Base-by-base conservation (phyloP, 2,113 vertebrate genomes). In the Misgurnus mizolepis region DNA sequence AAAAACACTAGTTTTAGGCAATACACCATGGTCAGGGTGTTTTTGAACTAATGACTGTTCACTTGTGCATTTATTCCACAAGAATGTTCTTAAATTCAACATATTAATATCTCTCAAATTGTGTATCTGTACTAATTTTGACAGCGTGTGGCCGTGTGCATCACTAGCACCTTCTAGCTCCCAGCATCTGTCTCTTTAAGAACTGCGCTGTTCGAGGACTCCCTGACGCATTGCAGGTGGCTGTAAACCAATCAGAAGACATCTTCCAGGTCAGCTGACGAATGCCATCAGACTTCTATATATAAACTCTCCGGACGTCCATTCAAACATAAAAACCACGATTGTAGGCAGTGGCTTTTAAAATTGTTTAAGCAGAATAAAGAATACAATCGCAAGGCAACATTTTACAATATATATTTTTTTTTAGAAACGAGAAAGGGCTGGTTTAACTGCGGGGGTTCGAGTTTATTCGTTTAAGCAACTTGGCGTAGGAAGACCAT, bases 151-250 rank as follows among this genome's bases (percentile, higher is more conserved):
- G 45, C 22, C n/a, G 41, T 61, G 41, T 75, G 39, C n/a, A 34
- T 58, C 58, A 17, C 72, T 61, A 17, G 1, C 50, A 41, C 22
- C 7, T 50, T 9, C 50, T 15, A 34, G 3, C 40, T 41, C n/a
- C 3, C 2, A 40, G 47, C 34, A 27, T 66, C 49, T 86, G 81
- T 86, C n/a, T 50, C 83, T 88, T 86, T 88, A 85, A 86, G 64
- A 76, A 34, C 77, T 43, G 75, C 80, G 34, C 82, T 79, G 76
- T 50, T 56, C 56, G 45, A 80, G 82, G 78, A 80, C 85, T 84
- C 85, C 86, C 85, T 87, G 89, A 89, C 89, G 89, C 89, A 90
- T 89, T 89, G 89, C 89, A 89, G 89, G 88, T 87, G 86, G 86
- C 82, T 65, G 68, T 40, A 2, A 61, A 80, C 89, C 89, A 90